Percentiles rank a stretch among this genome's conserved stretches.
These are phyloP conservation scores for Rhabdornis inornatus DNA, from an alignment of 2,113 vertebrate species.

Conservation along the genomic window DNA sequence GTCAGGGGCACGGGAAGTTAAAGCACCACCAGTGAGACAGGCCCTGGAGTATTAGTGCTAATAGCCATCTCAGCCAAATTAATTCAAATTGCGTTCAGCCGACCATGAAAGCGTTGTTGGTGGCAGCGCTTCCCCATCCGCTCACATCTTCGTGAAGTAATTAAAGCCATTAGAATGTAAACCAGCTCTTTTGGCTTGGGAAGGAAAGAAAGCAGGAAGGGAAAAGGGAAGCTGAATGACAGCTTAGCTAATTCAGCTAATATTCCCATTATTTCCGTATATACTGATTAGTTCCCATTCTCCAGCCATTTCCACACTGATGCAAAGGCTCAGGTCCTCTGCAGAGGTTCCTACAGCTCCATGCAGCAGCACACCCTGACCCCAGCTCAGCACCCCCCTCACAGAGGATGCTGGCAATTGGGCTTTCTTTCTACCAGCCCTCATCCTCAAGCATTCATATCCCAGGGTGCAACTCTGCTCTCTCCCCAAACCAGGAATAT, in stretches of 20 bases:
- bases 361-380: neutral
- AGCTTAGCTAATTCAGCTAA: conserved; percentile 16
- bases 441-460: neutral
- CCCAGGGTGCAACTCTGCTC: neutral
- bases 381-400: neutral
- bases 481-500: accelerated
- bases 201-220: conserved; percentile 44
- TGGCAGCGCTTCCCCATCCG: conserved; percentile 66
- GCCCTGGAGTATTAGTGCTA: conserved; percentile 64
- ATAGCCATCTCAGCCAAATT: conserved; percentile 68
- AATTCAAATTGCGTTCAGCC: conserved; percentile 72
- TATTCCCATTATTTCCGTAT: conserved; percentile 44
- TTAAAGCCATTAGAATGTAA: conserved; percentile 78
- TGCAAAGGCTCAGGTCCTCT: neutral
- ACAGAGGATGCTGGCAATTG: neutral
- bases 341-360: neutral
- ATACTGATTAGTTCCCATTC: conserved; percentile 30
- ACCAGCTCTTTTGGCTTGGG: conserved; percentile 64
- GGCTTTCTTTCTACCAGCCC: neutral
- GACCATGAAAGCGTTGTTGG: conserved; percentile 62
- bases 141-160: conserved; percentile 69
- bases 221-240: conserved; percentile 50
- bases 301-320: neutral
- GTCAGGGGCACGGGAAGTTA: conserved; percentile 22
- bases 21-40: conserved; percentile 39